phyloP scores from a whole-genome alignment of 2,888 invertebrate genomes.

The Oscheius sp. region DNA sequence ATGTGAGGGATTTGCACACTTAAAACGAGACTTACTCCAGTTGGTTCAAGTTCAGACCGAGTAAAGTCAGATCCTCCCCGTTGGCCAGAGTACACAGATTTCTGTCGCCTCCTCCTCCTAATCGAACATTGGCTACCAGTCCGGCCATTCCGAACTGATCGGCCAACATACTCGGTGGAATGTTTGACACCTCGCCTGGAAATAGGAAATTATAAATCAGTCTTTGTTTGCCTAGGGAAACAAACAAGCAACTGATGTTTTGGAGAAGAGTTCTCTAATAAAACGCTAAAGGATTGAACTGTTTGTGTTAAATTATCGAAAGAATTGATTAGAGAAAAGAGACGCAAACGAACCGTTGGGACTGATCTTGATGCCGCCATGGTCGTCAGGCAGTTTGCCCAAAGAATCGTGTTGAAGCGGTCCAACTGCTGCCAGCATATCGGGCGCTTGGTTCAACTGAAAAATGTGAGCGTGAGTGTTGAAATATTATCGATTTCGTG shows the following conservation, averaged over 20 bases:
- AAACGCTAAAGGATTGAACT: too few species aligned
- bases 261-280: too few species aligned
- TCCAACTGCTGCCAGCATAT: conserved; percentile 36
- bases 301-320: too few species aligned
- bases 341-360: conserved; percentile 48
- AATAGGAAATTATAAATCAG: background rate
- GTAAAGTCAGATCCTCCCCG: conserved; percentile 95
- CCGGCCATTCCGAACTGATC: conserved; percentile 99
- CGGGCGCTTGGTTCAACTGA: conserved; percentile 33
- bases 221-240: background rate
- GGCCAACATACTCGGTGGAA: conserved; percentile 97
- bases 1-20: background rate
- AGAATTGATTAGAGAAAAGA: background rate
- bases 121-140: conserved; percentile 92
- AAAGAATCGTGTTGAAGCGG: background rate
- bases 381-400: conserved; percentile 1
- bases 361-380: conserved; percentile 51
- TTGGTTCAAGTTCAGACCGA: conserved; percentile 97
- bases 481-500: background rate
- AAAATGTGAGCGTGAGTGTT: background rate
- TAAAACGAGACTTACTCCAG: conserved; percentile 80
- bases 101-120: too few species aligned
- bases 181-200: conserved; percentile 94
- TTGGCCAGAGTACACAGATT: conserved; percentile 83
- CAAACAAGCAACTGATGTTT: background rate